Evolutionary conservation across 2,113 vertebrate genomes (phyloP), one percentile per base, ranked within the genome.

Genomic region (Alethe diademata): DNA sequence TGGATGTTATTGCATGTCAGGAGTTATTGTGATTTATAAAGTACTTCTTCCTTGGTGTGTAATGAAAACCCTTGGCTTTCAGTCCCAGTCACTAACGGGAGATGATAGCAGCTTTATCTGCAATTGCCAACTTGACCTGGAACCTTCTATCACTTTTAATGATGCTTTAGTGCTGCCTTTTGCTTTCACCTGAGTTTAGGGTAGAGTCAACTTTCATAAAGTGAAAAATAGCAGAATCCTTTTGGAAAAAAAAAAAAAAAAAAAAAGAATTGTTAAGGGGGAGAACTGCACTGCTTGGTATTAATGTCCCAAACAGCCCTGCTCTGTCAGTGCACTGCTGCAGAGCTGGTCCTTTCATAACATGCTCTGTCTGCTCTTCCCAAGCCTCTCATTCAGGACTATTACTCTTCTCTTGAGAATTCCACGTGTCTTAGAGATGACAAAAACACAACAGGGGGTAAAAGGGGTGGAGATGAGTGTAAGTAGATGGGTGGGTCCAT

Each of bases 1-100:
- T 92, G 76, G 94, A 92, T 97, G 88, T 97, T 98, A 98, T 97
- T 98, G 95, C 78, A 8, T 97, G 97, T 97, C 97, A 98, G 76
- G 74, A 95, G 88, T 97, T 96, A 95, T 31, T 87, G 92, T 98
- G 97, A 98, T 98, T 98, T 98, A 98, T 97, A 97, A 97, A 97
- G 97, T 97, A 75, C 67, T 97, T 95, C 57, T 54, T 79, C 89
- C 47, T n/a, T 71, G 90, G 95, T 93, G 33, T 93, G 93, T 95
- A 96, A 98, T 98, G 93, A 97, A 97, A 98, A 96, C 80, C 72
- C 89, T 96, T 97, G 95, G 93, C 86, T 31, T n/a, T 79, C n/a
- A 8, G 90, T 94, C 76, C 95, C 89, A 93, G 86, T 95, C 90
- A 69, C 97, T 97, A 96, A 95, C 47, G 0, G 96, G 90, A 95